Evolutionary conservation across 2,888 invertebrate species (phyloP), one percentile per base, ranked within the genome.

Genomic region (Empis stercorea): DNA sequence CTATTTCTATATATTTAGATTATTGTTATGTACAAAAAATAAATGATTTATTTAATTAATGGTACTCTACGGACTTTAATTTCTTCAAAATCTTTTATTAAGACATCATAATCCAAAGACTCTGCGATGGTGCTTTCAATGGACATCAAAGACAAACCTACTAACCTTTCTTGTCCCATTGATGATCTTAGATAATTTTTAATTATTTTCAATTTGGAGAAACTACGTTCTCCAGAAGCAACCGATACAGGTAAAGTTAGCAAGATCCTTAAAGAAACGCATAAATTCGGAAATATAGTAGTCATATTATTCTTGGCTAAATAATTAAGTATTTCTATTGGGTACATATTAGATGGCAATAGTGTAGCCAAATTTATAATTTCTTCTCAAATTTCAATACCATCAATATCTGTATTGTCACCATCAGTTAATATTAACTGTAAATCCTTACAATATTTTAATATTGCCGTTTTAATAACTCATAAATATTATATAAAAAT

Each of bases 71-170:
- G 38, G 38, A 38, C 38, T 17, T 38, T 38, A 38, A 38, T 38
- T 38, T 38, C 38, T 38, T 17, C 38, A 38, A 38, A 38, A 38
- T 38, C 38, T 38, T 38, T 38, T 38, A 38, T 38, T 38, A 38
- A 17, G 17, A 17, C 38, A 15, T 38, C 38, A 38, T 38, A 38
- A 38, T 38, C 38, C 38, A 38, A 38, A 38, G 38, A 38, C 17
- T 37, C 37, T 16, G 15, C 38, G 38, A 38, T 38, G 38, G 38
- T 17, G 38, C 38, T 38, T 38, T 38, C 38, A 38, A 38, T 38
- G 16, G 17, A 38, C 38, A 38, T 38, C 38, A 38, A 38, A 16
- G 38, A 17, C 17, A 38, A 38, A 38, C 38, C 38, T 17, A 38
- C 39, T 39, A 39, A 20, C n/a, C 39, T 39, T 17, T 17, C 20